Conservation (phyloP, 2,888 invertebrate genomes). For the Lasioglossum villosulum region DNA sequence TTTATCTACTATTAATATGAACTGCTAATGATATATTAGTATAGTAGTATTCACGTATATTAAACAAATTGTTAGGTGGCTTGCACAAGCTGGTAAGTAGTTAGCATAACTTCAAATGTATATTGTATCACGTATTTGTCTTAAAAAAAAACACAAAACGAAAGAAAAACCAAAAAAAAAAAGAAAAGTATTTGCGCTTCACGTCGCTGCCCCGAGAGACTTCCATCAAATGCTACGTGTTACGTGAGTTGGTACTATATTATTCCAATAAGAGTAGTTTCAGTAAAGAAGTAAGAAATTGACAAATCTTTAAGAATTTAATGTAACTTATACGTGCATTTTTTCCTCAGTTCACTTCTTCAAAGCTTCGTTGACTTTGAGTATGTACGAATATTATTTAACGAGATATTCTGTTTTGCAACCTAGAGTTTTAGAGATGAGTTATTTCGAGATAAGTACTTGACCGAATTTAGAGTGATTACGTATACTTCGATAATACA, state of each 20-base stretch:
- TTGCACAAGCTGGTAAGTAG: conserved; percentile 20
- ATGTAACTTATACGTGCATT: conserved; percentile 33
- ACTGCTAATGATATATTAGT: conserved; percentile 19
- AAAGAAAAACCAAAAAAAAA: neutral
- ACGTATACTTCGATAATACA: conserved; percentile 16
- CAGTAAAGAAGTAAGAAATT: conserved; percentile 4
- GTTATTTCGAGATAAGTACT: conserved; percentile 27
- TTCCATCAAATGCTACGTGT: conserved; percentile 2
- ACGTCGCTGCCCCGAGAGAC: conserved; percentile 8
- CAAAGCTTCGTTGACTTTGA: conserved; percentile 1
- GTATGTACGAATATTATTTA: conserved; percentile 18
- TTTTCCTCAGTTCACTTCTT: conserved; percentile 21
- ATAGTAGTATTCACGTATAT: conserved; percentile 26
- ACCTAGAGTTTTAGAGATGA: conserved; percentile 22
- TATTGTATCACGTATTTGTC: conserved; percentile 9
- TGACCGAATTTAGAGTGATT: conserved; percentile 21
- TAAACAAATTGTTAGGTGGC: conserved; percentile 26
- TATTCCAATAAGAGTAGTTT: conserved; percentile 43
- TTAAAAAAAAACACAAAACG: neutral
- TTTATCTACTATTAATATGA: conserved; percentile 21
- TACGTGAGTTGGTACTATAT: conserved; percentile 15
- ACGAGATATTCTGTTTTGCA: conserved; percentile 8
- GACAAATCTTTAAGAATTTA: conserved; percentile 1
- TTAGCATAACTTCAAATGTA: conserved; percentile 19
- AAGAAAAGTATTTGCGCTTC: conserved; percentile 23